These are phyloP conservation scores for Geodia barretti DNA, from an alignment of 37 sponge, comb jelly and placozoan genomes.

Conservation along the genomic window DNA sequence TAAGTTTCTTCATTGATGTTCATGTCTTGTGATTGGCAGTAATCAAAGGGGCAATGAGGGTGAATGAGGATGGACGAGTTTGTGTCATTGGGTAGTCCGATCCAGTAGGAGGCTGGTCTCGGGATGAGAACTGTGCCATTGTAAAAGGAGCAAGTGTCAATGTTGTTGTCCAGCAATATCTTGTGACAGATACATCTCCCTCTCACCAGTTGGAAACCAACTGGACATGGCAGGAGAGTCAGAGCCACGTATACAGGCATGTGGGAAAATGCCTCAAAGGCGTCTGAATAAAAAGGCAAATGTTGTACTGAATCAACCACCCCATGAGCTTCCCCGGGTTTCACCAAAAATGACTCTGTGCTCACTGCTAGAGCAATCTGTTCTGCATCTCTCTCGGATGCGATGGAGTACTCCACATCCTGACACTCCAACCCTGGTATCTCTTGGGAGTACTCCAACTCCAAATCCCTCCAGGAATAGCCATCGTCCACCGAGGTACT, in stretches of 20 bases:
- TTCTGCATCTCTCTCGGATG: too few species aligned
- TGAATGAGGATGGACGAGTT: background rate
- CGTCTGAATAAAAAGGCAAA: too few species aligned
- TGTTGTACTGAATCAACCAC: too few species aligned
- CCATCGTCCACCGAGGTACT: too few species aligned
- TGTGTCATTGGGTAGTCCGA: background rate
- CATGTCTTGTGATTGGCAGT: background rate
- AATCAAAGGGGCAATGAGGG: constrained; percentile 9
- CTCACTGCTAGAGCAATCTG: too few species aligned
- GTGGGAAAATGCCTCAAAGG: too few species aligned
- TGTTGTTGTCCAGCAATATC: background rate
- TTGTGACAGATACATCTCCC: background rate
- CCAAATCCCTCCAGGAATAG: too few species aligned
- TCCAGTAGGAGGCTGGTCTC: background rate
- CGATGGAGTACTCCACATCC: too few species aligned
- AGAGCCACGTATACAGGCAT: background rate
- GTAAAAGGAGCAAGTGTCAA: background rate
- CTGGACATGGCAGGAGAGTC: background rate
- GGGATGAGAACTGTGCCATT: background rate
- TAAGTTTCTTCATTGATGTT: background rate
- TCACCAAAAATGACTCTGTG: too few species aligned
- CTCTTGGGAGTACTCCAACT: too few species aligned
- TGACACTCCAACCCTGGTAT: too few species aligned
- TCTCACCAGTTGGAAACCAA: background rate
- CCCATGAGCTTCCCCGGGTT: too few species aligned